Conservation (phyloP, 2,113 vertebrate species). For the Amphiprion ocellaris region DNA sequence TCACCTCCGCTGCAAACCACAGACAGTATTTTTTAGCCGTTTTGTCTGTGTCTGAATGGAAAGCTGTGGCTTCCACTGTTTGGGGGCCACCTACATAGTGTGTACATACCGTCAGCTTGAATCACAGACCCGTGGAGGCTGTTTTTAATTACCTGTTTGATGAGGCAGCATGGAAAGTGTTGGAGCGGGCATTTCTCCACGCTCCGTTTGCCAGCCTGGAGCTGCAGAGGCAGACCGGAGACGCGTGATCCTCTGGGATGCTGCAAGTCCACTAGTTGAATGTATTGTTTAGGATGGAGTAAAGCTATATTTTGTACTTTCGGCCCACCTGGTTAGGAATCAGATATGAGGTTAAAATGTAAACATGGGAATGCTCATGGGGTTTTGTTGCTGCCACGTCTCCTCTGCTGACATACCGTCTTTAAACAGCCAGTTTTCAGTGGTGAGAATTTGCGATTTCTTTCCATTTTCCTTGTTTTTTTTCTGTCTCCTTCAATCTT, state of each 20-base stretch:
- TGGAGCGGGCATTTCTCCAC: conserved; percentile 40
- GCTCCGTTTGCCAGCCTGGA: conserved; percentile 26
- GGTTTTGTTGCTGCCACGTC: no score
- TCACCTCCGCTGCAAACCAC: conserved; percentile 40
- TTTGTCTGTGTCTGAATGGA: conserved; percentile 40
- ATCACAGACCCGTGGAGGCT: conserved; percentile 40
- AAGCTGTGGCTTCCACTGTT: conserved; percentile 37
- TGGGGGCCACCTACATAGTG: conserved; percentile 63
- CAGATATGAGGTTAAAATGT: background rate
- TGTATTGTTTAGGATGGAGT: background rate
- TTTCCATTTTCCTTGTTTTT: no score
- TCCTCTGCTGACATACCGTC: no score
- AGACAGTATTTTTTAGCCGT: conserved; percentile 21
- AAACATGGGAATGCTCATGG: background rate
- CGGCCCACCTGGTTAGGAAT: background rate
- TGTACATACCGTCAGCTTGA: conserved; percentile 40
- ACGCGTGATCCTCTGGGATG: background rate
- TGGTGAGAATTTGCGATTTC: no score
- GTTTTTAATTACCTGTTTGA: conserved; percentile 74
- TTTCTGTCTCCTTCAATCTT: no score
- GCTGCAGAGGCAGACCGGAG: conserved; percentile 25
- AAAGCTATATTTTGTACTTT: background rate
- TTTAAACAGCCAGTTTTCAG: no score
- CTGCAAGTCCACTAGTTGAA: conserved; percentile 13
- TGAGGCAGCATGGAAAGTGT: conserved; percentile 68